Conservation (phyloP, 2,113 vertebrate species). For the Peromyscus maniculatus region DNA sequence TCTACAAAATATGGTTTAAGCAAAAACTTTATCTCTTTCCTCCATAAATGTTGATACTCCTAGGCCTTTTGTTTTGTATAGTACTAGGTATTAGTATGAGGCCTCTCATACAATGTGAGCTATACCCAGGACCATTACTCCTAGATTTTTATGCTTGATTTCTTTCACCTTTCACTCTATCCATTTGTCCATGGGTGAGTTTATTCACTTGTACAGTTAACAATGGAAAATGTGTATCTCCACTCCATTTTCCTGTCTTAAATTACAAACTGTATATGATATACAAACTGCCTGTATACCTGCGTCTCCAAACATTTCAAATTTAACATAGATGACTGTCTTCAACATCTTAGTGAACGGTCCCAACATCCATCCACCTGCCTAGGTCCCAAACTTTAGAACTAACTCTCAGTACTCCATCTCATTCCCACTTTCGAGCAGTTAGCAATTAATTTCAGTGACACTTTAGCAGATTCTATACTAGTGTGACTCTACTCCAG, state of each 20-base stretch:
- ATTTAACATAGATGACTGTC: background rate
- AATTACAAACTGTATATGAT: background rate
- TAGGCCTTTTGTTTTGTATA: background rate
- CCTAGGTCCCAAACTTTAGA: background rate
- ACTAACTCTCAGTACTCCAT: background rate
- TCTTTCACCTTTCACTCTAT: slow-evolving; percentile 18
- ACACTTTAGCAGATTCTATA: background rate
- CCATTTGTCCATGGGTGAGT: background rate
- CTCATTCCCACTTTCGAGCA: background rate
- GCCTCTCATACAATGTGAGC: no score
- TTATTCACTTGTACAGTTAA: background rate
- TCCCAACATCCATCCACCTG: background rate
- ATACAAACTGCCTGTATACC: background rate
- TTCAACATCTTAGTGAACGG: background rate
- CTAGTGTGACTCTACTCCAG: background rate
- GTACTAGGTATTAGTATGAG: background rate
- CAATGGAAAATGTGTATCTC: background rate
- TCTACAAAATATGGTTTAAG: slow-evolving; percentile 6
- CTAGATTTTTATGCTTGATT: background rate
- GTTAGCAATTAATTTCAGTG: background rate
- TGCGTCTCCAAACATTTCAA: background rate
- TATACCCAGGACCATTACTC: background rate
- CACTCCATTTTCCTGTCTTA: background rate
- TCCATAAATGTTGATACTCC: background rate
- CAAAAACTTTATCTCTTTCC: background rate